Evolutionary conservation across 1,140 invertebrate genomes (phyloP), one percentile per base, ranked within the genome.

Genomic region (Drosophila pruinosa): DNA sequence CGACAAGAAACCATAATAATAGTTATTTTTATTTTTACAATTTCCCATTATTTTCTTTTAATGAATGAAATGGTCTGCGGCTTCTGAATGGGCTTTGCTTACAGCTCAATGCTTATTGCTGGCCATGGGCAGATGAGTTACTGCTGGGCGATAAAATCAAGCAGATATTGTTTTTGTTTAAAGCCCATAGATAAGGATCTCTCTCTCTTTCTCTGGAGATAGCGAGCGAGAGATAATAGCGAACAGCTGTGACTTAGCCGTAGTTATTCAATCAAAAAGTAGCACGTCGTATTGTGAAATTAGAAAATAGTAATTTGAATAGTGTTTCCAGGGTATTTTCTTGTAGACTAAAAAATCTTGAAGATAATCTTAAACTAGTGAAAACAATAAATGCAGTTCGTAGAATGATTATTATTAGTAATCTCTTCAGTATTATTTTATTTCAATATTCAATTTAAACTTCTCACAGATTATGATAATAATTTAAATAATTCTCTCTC

Each of bases 11-110:
- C 50, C 24, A 63, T 22, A 31, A 31, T 15, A 47, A 47, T 47
- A 24, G 8, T 47, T 41, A 65, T 17, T 70, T 59, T 58, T 61
- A 71, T 39, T 75, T 78, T 61, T 12, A 12, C 12, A 78, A 68
- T 64, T 83, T 78, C 80, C 57, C 75, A 75, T 75, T 75, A 61
- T 56, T 81, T 67, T 80, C 47, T 50, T 56, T 58, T 59, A 53
- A 72, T 72, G 65, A 69, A 65, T 57, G 36, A 67, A 57, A 17
- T 58, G 28, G 47, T 2, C 1, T 10, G 14, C 8, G 38, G 38
- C 8, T 43, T 58, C 59, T 72, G 21, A 65, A 57, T 67, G 47
- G 38, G 24, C 19, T 52, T 14, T n/a, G 34, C 15, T 28, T 50
- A 31, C 26, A 47, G 12, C 21, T 26, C 22, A 24, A 22, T 45